Base-by-base conservation (phyloP, 1,140 invertebrate genomes). In the Psix sp. region DNA sequence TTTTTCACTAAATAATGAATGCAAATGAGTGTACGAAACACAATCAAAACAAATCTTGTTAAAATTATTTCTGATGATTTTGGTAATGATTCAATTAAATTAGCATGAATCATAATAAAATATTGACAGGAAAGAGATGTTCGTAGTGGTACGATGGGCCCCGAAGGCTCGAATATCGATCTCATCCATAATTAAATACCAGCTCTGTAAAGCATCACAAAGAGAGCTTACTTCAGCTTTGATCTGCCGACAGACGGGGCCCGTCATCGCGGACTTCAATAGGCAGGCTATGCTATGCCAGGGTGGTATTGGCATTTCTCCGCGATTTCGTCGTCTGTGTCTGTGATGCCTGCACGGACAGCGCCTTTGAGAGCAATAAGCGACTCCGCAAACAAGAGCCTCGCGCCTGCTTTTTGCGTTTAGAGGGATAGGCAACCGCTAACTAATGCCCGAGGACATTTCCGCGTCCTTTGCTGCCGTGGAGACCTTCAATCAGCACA, bases 111-210 rank as follows among this genome's bases (percentile, higher is more conserved):
- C n/a, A n/a, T n/a, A n/a, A n/a, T n/a, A n/a, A n/a, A n/a, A n/a
- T n/a, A n/a, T n/a, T n/a, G n/a, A n/a, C n/a, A n/a, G 62, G 52
- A 24, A 57, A 52, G 16, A 51, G 36, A 49, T 40, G 43, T 36
- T 48, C 42, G n/a, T n/a, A n/a, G n/a, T 39, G 24, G 66, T 48
- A 33, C 42, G 67, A 71, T 65, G 59, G 52, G 31, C 59, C 80
- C 81, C 76, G 80, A 79, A 84, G 84, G 83, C 84, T 81, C 78
- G 76, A 84, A 84, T 85, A 86, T 86, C 83, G 84, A 86, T 85
- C 82, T 83, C 81, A 83, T 85, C 82, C 84, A 86, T 86, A 85
- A 85, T 85, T 86, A 86, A 86, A 86, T 86, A 86, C 77, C 82
- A 80, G 81, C 80, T 75, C 76, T 76, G 81, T 79, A 84, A 82